Evolutionary conservation across 2,797 vertebrate species (phyloP).

Genomic region (Denticeps clupeoides): DNA sequence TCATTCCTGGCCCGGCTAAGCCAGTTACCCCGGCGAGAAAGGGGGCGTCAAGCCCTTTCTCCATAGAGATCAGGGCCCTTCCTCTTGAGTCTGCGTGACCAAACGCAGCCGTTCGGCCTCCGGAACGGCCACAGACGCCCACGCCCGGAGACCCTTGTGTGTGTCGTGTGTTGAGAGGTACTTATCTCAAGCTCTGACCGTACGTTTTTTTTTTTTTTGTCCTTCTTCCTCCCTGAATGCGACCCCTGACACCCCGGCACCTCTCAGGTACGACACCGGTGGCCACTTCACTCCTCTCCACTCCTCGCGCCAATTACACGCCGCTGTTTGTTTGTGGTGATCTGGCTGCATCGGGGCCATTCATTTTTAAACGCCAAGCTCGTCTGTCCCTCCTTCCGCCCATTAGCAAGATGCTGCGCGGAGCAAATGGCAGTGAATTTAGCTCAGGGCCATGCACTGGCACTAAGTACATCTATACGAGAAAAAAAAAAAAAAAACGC

Average conservation of each 20-base stretch:
- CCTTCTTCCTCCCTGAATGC: too few relatives aligned
- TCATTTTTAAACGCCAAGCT: slow-evolving; percentile 58
- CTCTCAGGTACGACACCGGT: neutral
- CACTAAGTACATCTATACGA: slow-evolving; percentile 18
- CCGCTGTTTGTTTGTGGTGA: slow-evolving; percentile 54
- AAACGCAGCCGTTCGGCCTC: slow-evolving; percentile 5
- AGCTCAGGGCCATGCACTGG: slow-evolving; percentile 50
- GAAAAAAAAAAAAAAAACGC: slow-evolving; percentile 15
- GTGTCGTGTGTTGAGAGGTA: too few relatives aligned
- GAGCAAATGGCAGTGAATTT: slow-evolving; percentile 57
- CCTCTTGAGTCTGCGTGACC: neutral
- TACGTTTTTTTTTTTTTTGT: too few relatives aligned
- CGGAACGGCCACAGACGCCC: neutral
- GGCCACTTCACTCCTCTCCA: too few relatives aligned
- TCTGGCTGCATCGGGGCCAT: slow-evolving; percentile 51
- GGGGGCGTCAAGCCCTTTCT: slow-evolving; percentile 45
- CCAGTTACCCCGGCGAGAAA: slow-evolving; percentile 53
- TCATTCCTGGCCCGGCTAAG: slow-evolving; percentile 53
- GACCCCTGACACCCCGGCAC: slow-evolving; percentile 1
- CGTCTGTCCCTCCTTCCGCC: slow-evolving; percentile 29
- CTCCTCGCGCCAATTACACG: slow-evolving; percentile 43
- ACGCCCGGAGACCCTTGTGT: too few relatives aligned
- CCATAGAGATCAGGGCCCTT: slow-evolving; percentile 37
- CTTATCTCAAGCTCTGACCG: neutral
- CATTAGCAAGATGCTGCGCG: slow-evolving; percentile 50